These are phyloP conservation scores for Thecocarcelia acutangulata DNA, from an alignment of 2,888 invertebrate species.

Conservation along the genomic window DNA sequence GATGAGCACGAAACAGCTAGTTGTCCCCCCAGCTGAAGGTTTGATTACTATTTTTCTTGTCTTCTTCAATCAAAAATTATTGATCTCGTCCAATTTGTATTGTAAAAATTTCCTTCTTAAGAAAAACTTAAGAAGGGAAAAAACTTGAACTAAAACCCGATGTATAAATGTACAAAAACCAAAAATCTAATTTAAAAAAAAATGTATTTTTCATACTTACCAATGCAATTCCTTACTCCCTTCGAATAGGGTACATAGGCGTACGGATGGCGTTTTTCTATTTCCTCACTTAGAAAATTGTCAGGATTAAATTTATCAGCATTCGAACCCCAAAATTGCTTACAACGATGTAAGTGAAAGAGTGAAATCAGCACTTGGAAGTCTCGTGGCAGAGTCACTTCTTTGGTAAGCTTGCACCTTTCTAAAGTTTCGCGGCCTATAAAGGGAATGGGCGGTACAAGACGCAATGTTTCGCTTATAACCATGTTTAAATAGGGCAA, in stretches of 20 bases:
- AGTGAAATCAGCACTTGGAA: conserved; percentile 76
- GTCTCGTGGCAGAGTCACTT: conserved; percentile 75
- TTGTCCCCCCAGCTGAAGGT: too few relatives aligned
- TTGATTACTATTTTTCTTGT: too few relatives aligned
- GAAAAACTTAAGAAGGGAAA: too few relatives aligned
- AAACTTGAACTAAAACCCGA: too few relatives aligned
- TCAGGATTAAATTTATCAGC: conserved; percentile 79
- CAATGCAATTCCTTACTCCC: conserved; percentile 78
- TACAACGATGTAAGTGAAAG: conserved; percentile 77
- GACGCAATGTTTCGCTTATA: conserved; percentile 77
- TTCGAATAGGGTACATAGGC: conserved; percentile 79
- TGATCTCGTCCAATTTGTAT: too few relatives aligned
- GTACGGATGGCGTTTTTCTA: conserved; percentile 76
- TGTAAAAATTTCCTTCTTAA: too few relatives aligned
- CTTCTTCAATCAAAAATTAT: too few relatives aligned
- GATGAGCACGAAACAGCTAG: too few relatives aligned
- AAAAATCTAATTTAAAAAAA: too few relatives aligned
- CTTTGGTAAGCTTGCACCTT: conserved; percentile 73
- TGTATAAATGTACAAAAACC: too few relatives aligned
- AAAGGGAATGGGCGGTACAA: conserved; percentile 76
- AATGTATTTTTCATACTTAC: conserved; percentile 57
- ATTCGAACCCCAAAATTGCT: conserved; percentile 77
- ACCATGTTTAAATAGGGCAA: conserved; percentile 77
- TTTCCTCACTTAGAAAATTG: conserved; percentile 77
- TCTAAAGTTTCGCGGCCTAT: conserved; percentile 73